A percentile compares a stretch with the other conserved stretches of the same genome.
Conservation (phyloP, 2,888 invertebrate species). For the Notodonta dromedarius region DNA sequence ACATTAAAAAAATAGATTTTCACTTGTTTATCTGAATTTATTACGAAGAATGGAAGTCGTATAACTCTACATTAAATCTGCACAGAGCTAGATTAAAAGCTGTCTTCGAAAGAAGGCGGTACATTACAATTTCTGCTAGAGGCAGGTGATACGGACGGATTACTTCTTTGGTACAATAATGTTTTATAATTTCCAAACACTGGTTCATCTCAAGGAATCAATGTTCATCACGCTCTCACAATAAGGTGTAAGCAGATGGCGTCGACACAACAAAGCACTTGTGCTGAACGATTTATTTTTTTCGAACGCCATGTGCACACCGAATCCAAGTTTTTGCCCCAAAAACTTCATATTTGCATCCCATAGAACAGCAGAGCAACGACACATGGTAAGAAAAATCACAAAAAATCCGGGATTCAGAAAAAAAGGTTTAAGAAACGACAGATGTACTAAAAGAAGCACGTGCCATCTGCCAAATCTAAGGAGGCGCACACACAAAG, state of each 20-base stretch:
- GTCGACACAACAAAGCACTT: constrained; percentile 71
- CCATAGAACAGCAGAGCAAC: constrained; percentile 37
- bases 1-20: too few species aligned
- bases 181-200: constrained; percentile 1
- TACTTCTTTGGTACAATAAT: neutral
- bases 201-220: constrained; percentile 21
- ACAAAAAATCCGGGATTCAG: constrained; percentile 55
- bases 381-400: constrained; percentile 65
- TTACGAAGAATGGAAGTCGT: too few species aligned
- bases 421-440: constrained; percentile 68
- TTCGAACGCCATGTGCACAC: constrained; percentile 75
- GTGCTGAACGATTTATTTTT: constrained; percentile 73
- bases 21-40: too few species aligned
- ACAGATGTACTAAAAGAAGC: constrained; percentile 81
- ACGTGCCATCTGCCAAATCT: constrained; percentile 84
- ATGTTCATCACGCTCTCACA: constrained; percentile 45
- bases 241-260: constrained; percentile 72
- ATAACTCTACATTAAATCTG: too few species aligned
- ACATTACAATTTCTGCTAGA: too few species aligned
- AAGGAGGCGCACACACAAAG: constrained; percentile 69
- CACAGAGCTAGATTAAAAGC: too few species aligned
- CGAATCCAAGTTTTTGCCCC: constrained; percentile 63
- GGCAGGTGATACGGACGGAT: neutral
- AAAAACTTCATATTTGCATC: constrained; percentile 77
- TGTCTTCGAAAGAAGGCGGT: too few species aligned